Evolutionary conservation across 2,113 vertebrate genomes (phyloP), one percentile per base, ranked within the genome.

Genomic region (Engystomops pustulosus): DNA sequence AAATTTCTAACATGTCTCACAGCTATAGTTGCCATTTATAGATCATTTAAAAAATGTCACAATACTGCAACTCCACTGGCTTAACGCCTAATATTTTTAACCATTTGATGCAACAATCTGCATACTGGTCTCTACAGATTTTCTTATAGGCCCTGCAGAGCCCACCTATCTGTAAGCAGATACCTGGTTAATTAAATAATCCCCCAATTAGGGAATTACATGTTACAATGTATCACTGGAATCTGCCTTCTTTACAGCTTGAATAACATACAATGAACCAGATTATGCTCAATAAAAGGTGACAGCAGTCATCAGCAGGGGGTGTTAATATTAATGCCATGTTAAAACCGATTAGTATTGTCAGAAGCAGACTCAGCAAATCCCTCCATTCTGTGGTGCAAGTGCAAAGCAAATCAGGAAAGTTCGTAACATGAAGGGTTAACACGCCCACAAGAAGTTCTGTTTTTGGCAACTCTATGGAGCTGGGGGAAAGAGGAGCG

Each of bases 311-410:
- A 18, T 71, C 41, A 47, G 36, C 20, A 38, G 62, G 67, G 80
- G 81, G 55, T 51, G 55, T 15, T 23, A 53, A 75, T 62, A 83
- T 74, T 65, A 83, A 67, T 65, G 44, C 38, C 53, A 12, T 27
- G 55, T 45, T 44, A 76, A 83, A 51, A 62, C 81, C 38, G 55
- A 83, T 83, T 83, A 83, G 81, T 38, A 53, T 76, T 53, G 18
- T 65, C 55, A 49, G 55, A n/a, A 20, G 81, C 71, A 67, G 71
- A 83, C 51, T 83, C 81, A 74, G 69, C 81, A 83, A 83, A 75
- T 75, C 81, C 70, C 23, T 62, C 36, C 17, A 20, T 17, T 30
- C 23, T 74, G 69, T 20, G 30, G 32, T 27, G 27, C 25, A 32
- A 27, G 58, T 30, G 60, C 27, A 32, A 34, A 32, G 30, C 27